Evolutionary conservation across 1,140 invertebrate species (phyloP), one percentile per base, ranked within the genome.

Genomic region (Heliconius hermathena): DNA sequence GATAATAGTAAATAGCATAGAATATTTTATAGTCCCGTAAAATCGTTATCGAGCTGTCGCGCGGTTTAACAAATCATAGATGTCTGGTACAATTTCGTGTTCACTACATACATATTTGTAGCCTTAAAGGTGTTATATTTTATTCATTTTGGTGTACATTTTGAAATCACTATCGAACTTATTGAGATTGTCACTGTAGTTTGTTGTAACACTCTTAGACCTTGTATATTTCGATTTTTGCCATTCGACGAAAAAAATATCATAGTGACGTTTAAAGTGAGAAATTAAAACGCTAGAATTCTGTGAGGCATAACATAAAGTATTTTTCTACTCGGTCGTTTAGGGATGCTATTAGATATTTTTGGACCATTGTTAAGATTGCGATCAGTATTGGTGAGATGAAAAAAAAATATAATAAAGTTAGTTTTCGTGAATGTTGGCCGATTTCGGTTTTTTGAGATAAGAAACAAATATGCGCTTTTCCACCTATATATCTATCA

Each of bases 301-400:
- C 88, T 90, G 91, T 90, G 91, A 92, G 85, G 87, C 89, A 88
- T 66, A 16, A 66, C 60, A 66, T 87, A 88, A 93, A 89, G 88
- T 94, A 94, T 94, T 94, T 94, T 94, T 94, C 93, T 94, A 94
- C 92, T 93, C 87, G 90, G 88, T 94, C 90, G 90, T 93, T 91
- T 92, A 93, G 93, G 91, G 83, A 93, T 87, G 91, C 91, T 92
- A 90, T 92, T 94, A 93, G 92, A 93, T 94, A 94, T 94, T 94
- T 94, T 94, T 94, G 93, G 93, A 94, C 92, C 93, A 94, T 92
- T 94, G 91, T 94, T 94, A 91, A 89, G 89, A 89, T 88, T 88
- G 85, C 87, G 87, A 93, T 90, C 91, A 93, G 90, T 93, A 93
- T 93, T 93, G 89, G 86, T 81, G 88, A 85, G 88, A 85, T 83